Evolutionary conservation across 2,797 vertebrate species (phyloP).

Genomic region (Eospalax fontanierii): DNA sequence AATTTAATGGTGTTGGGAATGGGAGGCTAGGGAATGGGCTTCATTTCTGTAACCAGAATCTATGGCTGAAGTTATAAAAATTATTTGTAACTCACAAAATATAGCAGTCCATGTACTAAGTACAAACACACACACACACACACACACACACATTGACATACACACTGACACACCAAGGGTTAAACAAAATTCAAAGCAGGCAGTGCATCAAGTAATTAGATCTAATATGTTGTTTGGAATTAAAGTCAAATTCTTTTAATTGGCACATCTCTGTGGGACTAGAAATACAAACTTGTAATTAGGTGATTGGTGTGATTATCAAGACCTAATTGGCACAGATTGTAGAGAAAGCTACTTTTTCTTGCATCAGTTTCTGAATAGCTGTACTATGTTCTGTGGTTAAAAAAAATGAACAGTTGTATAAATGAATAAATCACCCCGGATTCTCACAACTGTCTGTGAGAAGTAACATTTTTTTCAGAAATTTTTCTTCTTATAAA

Average conservation of each 20-base stretch:
- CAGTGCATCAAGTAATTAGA: slow-evolving; percentile 68
- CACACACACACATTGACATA: neutral
- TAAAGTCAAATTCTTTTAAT: slow-evolving; percentile 80
- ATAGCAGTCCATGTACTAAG: neutral
- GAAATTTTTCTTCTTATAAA: neutral
- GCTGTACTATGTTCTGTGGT: neutral
- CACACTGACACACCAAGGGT: neutral
- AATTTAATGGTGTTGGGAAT: too few species aligned
- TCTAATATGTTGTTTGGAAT: slow-evolving; percentile 82
- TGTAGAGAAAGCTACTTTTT: slow-evolving; percentile 46
- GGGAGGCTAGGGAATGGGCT: neutral
- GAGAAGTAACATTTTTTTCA: neutral
- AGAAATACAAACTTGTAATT: slow-evolving; percentile 81
- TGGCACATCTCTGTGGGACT: slow-evolving; percentile 77
- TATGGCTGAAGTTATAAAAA: neutral
- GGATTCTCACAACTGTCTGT: neutral
- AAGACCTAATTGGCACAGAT: slow-evolving; percentile 67
- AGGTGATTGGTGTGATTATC: slow-evolving; percentile 78
- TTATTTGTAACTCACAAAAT: neutral
- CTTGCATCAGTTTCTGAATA: slow-evolving; percentile 14
- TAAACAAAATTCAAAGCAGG: slow-evolving; percentile 69
- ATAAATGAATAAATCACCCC: neutral
- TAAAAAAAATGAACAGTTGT: neutral
- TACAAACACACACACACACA: neutral
- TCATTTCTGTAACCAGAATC: slow-evolving; percentile 36